Evolutionary conservation across 1,140 invertebrate genomes (phyloP), one percentile per base, ranked within the genome.

Genomic region (Xylocopa sonorina): DNA sequence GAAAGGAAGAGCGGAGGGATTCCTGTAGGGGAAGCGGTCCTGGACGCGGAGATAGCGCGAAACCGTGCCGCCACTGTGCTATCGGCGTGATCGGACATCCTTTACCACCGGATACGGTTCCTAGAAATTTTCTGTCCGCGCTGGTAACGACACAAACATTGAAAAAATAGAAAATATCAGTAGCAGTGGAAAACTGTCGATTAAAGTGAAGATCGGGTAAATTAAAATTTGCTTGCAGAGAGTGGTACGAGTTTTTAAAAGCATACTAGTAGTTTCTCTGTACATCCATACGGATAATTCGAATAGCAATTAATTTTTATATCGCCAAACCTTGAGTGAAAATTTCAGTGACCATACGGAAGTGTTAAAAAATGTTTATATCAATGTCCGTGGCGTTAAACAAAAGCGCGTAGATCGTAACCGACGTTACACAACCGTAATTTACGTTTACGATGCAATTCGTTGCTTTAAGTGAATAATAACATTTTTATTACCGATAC

Each of bases 1-100:
- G 55, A 78, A 73, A 62, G 55, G 53, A 57, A 50, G n/a, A n/a
- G 27, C 3, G 18, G 10, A 50, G 27, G 67, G 43, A 32, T 58
- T n/a, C 7, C 24, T 1, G 43, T 18, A 24, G 24, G 34, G 16
- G 46, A 41, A 32, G 9, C 6, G 14, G 10, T 48, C 32, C 41
- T 32, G 10, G 12, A 24, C 7, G n/a, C n/a, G 18, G 0, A 38
- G 76, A 73, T 73, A 73, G 73, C 66, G 18, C 29, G 53, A 41
- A 46, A 77, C 29, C 29, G 27, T 46, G n/a, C 38, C 21, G 32
- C 0, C 38, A 43, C 27, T 69, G 18, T 50, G 21, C 41, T 55
- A 63, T 55, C 48, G 5, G 48, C 12, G 4, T 18, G 46, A 72
- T 73, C 58, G 46, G 51, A 60, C 43, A 18, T 55, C 32, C 41